Evolutionary conservation across 1,140 invertebrate species (phyloP).

Genomic region (Coboldia fuscipes): DNA sequence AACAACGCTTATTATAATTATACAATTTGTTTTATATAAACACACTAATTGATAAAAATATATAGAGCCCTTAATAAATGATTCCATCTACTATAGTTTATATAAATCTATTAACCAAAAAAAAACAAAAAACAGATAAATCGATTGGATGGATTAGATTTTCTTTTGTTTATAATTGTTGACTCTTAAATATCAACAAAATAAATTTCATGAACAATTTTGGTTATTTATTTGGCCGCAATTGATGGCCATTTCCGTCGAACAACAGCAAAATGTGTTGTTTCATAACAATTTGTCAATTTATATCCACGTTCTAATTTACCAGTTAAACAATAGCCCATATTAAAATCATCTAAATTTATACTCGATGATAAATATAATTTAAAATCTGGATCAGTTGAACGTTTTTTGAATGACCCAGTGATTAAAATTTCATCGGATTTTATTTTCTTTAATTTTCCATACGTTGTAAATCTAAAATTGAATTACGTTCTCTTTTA

Average conservation of each 20-base stretch:
- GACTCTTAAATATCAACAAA: too few species aligned
- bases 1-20: too few species aligned
- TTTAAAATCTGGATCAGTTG: slow-evolving; percentile 47
- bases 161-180: too few species aligned
- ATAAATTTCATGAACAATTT: too few species aligned
- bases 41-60: too few species aligned
- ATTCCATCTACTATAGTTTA: too few species aligned
- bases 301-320: slow-evolving; percentile 60
- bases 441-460: slow-evolving; percentile 56
- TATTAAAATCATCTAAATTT: slow-evolving; percentile 12
- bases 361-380: slow-evolving; percentile 57
- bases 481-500: slow-evolving; percentile 5
- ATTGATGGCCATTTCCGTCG: slow-evolving; percentile 29
- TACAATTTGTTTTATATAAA: too few species aligned
- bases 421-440: slow-evolving; percentile 54
- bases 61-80: too few species aligned
- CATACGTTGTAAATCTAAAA: slow-evolving; percentile 47
- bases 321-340: slow-evolving; percentile 51
- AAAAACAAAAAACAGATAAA: too few species aligned
- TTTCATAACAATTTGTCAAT: slow-evolving; percentile 52
- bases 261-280: slow-evolving; percentile 70
- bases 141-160: too few species aligned
- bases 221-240: too few species aligned
- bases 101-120: too few species aligned
- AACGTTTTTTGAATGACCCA: slow-evolving; percentile 50